Evolutionary conservation across 2,888 invertebrate genomes (phyloP), one percentile per base, ranked within the genome.

Genomic region (Lampropteryx suffumata): DNA sequence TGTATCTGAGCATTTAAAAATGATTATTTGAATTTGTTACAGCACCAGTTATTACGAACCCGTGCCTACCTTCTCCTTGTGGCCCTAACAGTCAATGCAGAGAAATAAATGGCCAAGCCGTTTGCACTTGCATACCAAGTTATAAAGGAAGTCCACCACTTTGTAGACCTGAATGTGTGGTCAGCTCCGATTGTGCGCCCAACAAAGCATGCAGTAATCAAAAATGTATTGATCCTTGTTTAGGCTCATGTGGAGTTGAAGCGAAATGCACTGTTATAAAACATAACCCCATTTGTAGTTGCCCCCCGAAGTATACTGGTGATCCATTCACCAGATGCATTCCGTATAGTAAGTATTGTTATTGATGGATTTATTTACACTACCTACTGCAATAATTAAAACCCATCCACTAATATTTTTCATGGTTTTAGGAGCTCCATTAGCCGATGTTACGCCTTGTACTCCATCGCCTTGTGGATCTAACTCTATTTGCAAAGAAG

Each of bases 261-360:
- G 94, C 95, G 1, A 90, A 92, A 60, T 96, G 96, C 74, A 92
- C 92, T 67, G 94, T 95, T 29, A 92, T 94, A 27, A 95, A 95
- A 78, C 95, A 96, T 73, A 94, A 94, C 67, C 94, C 95, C 0
- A 94, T 95, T 65, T 96, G 96, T 73, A 92, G 91, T 55, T 96
- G 96, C 69, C 91, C 92, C 14, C 75, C 89, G 10, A 93, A 92
- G 56, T 93, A 92, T 66, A 93, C 93, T 7, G 95, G 95, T 29
- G 95, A 96, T 91, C 95, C 96, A 30, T 95, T 95, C 75, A 86
- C 91, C n/a, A 92, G 94, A 80, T 96, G 95, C 73, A 67, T 79
- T 42, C 91, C 89, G 48, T 82, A 69, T 50, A 73, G 88, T 89
- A 79, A 85, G 71, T 69, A 46, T 37, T 27, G 3, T n/a, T n/a